Evolutionary conservation across 2,888 invertebrate genomes (phyloP), one percentile per base, ranked within the genome.

Genomic region (Leuctra nigra): DNA sequence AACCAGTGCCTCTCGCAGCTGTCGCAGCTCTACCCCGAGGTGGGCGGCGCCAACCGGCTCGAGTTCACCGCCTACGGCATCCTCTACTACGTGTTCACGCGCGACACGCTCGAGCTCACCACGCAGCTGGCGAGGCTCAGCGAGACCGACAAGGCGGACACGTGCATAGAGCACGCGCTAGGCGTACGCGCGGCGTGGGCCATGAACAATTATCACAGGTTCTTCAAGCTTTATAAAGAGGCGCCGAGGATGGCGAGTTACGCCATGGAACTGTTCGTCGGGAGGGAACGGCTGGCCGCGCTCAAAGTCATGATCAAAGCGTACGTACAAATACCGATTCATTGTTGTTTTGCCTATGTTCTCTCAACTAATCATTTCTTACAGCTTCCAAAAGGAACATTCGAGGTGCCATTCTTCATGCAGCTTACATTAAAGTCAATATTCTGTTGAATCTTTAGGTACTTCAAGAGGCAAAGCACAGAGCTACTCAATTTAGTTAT

Each of bases 1-100:
- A 99, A 99, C 78, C 98, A 99, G 73, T 99, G 99, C 71, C 99
- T 99, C 75, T 95, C 96, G 13, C 99, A 99, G 75, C 78, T 99
- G 54, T 92, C 92, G 77, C 89, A 92, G 81, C 79, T 99, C 29
- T 99, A 99, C 72, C 75, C 82, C 62, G 91, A 92, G 72, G 74
- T 88, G 59, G 86, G 84, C 29, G 78, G 83, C 22, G 62, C 66
- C 16, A 91, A 96, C 77, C 79, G 83, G 61, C 80, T 87, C 62
- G 99, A 99, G 75, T 99, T 99, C 74, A 87, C 88, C 53, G 95
- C 96, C 53, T 99, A 99, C 73, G 39, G 97, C 65, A 91, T 99
- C 69, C 77, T 99, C 47, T 99, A 99, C 72, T 97, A 93, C 69
- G 91, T 99, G 64, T 98, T 93, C 70, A 97, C 97, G n/a, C 92